Conservation (phyloP, 2,888 invertebrate genomes). For the Phasia obesa region DNA sequence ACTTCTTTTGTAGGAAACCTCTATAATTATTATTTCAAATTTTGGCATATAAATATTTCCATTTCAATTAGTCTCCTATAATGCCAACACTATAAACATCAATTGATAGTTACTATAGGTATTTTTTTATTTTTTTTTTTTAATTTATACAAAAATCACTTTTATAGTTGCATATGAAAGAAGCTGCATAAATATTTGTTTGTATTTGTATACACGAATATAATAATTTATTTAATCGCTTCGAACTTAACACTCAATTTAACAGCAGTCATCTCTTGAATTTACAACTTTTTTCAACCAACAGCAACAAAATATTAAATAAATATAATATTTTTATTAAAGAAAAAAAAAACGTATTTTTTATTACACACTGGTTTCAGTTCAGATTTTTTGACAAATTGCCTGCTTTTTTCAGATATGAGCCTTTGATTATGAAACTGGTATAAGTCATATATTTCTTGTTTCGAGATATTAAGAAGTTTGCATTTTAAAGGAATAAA, state of each 20-base stretch:
- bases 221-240: conserved; percentile 57
- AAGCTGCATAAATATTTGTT: not conserved
- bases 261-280: conserved; percentile 62
- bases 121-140: not conserved
- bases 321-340: conserved; percentile 46
- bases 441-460: no score
- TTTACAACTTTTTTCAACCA: conserved; percentile 35
- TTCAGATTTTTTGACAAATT: no score
- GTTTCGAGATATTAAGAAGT: no score
- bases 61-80: no score
- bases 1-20: no score
- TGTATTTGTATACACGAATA: conserved; percentile 1
- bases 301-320: conserved; percentile 47
- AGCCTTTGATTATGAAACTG: no score
- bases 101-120: no score
- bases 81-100: no score
- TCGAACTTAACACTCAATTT: conserved; percentile 69
- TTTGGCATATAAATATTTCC: no score
- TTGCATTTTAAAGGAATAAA: no score
- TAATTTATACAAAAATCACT: not conserved
- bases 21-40: no score
- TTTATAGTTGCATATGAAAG: not conserved
- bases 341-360: not conserved
- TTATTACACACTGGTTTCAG: not conserved
- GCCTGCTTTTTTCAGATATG: no score